A percentile compares a stretch with the other conserved stretches of the same genome.
These are phyloP conservation scores for Sympetrum striolatum DNA, from an alignment of 2,888 invertebrate genomes.

Conservation along the genomic window DNA sequence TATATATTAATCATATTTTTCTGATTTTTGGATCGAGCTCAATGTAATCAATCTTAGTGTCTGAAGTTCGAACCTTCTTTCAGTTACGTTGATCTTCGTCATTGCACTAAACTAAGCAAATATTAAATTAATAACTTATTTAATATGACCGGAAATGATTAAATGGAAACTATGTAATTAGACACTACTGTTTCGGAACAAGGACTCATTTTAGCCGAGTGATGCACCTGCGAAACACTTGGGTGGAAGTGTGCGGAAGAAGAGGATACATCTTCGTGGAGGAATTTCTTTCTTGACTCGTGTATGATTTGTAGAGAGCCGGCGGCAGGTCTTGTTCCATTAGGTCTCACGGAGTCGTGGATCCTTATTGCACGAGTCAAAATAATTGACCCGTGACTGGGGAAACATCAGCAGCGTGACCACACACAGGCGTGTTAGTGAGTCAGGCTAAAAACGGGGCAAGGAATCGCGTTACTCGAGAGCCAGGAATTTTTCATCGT, in stretches of 20 bases:
- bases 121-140: no score
- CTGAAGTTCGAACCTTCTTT: no score
- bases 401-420: not conserved
- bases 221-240: no score
- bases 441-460: not conserved
- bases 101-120: no score
- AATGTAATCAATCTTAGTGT: no score
- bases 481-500: not conserved
- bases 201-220: no score
- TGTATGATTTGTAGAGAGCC: not conserved
- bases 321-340: not conserved
- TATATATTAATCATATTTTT: no score
- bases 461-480: not conserved
- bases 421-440: not conserved
- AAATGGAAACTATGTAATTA: no score
- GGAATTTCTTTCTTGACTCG: not conserved
- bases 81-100: no score
- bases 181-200: no score
- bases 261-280: not conserved
- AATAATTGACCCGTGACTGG: not conserved
- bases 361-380: not conserved
- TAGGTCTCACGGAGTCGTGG: not conserved
- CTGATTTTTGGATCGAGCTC: no score
- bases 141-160: no score
- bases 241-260: not conserved